Conservation (phyloP, 2,888 invertebrate species). For the Urechis unicinctus region DNA sequence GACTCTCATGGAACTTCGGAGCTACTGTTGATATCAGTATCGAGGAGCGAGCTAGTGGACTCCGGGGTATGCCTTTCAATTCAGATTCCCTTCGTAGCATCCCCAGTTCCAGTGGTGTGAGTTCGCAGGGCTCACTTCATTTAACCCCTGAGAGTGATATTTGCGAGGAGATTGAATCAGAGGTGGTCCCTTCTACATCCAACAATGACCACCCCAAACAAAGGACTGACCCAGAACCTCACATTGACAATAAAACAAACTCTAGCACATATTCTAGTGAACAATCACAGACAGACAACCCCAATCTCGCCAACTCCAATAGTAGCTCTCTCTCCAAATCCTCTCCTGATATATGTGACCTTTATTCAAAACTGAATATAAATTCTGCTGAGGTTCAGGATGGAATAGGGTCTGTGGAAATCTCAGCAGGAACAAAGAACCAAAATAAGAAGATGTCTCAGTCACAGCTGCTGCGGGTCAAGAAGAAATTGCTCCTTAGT, state of each 20-base stretch:
- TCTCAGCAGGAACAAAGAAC: constrained; percentile 19
- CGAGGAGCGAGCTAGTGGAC: constrained; percentile 27
- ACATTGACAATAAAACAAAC: neutral
- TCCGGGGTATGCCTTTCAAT: constrained; percentile 40
- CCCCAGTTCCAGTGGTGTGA: constrained; percentile 52
- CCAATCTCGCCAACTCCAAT: neutral
- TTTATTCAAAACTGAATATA: neutral
- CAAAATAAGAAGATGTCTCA: constrained; percentile 7
- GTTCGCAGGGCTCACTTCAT: constrained; percentile 51
- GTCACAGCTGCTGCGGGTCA: constrained; percentile 39
- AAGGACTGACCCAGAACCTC: neutral
- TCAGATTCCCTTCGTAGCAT: constrained; percentile 50
- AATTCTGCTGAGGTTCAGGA: constrained; percentile 25
- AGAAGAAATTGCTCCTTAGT: constrained; percentile 44
- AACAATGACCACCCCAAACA: neutral
- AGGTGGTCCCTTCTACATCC: neutral
- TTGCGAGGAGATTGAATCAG: constrained; percentile 25
- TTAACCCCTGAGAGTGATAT: constrained; percentile 38
- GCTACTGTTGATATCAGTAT: constrained; percentile 28
- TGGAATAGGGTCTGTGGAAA: constrained; percentile 40
- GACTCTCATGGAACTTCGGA: constrained; percentile 61
- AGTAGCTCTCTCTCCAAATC: constrained; percentile 12
- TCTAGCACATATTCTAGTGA: neutral
- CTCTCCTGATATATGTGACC: constrained; percentile 15
- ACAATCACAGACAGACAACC: neutral